Evolutionary conservation across 2,797 vertebrate species (phyloP).

Genomic region (Dallia pectoralis): DNA sequence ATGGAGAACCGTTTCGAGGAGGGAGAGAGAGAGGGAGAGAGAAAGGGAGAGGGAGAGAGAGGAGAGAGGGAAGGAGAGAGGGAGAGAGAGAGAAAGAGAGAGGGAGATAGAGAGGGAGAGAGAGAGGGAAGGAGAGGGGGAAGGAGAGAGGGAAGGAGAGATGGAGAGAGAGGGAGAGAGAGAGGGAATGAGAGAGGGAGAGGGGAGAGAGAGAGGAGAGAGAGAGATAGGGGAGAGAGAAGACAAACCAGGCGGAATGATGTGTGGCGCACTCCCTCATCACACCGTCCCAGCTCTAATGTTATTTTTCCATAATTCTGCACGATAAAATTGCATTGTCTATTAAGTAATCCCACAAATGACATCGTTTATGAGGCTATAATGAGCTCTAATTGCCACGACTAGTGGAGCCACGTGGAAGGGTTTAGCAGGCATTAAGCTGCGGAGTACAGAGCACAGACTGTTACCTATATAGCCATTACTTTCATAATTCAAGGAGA

Average conservation of each 20-base stretch:
- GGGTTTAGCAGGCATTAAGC: slow-evolving; percentile 99
- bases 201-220: slow-evolving; percentile 22
- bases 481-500: slow-evolving; percentile 99
- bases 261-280: slow-evolving; percentile 79
- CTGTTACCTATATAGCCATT: slow-evolving; percentile 98
- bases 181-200: slow-evolving; percentile 21
- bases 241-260: slow-evolving; percentile 82
- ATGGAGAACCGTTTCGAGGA: slow-evolving; percentile 55
- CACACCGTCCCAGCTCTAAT: slow-evolving; percentile 77
- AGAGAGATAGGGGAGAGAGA: slow-evolving; percentile 15
- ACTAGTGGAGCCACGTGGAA: slow-evolving; percentile 99
- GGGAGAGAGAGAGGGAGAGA: slow-evolving; percentile 20
- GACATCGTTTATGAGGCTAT: slow-evolving; percentile 99
- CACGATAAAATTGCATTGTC: slow-evolving; percentile 97
- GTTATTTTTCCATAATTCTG: slow-evolving; percentile 96
- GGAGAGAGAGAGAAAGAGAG: neutral
- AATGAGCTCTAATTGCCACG: slow-evolving; percentile 99
- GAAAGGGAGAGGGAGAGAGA: slow-evolving; percentile 19
- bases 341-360: slow-evolving; percentile 98
- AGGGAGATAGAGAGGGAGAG: neutral
- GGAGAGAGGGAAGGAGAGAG: slow-evolving; percentile 37
- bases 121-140: slow-evolving; percentile 46
- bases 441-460: slow-evolving; percentile 93
- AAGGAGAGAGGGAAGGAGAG: slow-evolving; percentile 9
- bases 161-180: slow-evolving; percentile 18